phyloP scores from a whole-genome alignment of 2,113 vertebrate species.

The Pachycephala philippinensis region DNA sequence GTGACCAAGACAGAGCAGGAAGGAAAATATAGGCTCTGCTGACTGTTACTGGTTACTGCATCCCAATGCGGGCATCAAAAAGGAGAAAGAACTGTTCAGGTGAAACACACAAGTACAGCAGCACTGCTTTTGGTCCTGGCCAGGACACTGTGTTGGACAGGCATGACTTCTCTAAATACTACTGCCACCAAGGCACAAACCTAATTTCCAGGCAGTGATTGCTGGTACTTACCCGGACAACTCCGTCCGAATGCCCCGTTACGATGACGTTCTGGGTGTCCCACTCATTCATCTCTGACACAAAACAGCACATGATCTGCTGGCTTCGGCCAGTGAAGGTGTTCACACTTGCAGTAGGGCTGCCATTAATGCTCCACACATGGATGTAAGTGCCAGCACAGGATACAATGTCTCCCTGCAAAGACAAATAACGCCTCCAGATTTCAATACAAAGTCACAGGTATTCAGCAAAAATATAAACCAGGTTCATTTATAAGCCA shows the following conservation, averaged over 20 bases:
- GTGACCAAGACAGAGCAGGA: neutral
- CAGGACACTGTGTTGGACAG: neutral
- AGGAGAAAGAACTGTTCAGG: neutral
- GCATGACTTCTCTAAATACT: neutral
- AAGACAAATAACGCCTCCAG: neutral
- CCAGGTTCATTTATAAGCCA: neutral
- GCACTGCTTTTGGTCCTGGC: neutral
- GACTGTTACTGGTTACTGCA: neutral
- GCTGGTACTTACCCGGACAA: conserved; percentile 83
- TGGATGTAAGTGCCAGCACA: conserved; percentile 94
- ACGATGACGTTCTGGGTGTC: conserved; percentile 98
- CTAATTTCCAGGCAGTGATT: neutral
- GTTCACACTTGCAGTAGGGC: conserved; percentile 91
- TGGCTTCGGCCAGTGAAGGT: conserved; percentile 96
- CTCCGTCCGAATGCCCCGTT: conserved; percentile 93
- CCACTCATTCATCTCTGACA: conserved; percentile 99
- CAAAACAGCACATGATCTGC: conserved; percentile 93
- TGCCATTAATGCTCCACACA: conserved; percentile 98
- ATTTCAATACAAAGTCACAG: neutral
- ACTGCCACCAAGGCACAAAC: neutral
- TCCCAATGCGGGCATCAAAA: rapidly evolving
- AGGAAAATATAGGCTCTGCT: neutral
- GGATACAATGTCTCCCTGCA: conserved; percentile 93
- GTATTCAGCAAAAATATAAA: neutral
- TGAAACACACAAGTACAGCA: neutral